Evolutionary conservation across 2,888 invertebrate species (phyloP).

Genomic region (Dermolepida albohirtum): DNA sequence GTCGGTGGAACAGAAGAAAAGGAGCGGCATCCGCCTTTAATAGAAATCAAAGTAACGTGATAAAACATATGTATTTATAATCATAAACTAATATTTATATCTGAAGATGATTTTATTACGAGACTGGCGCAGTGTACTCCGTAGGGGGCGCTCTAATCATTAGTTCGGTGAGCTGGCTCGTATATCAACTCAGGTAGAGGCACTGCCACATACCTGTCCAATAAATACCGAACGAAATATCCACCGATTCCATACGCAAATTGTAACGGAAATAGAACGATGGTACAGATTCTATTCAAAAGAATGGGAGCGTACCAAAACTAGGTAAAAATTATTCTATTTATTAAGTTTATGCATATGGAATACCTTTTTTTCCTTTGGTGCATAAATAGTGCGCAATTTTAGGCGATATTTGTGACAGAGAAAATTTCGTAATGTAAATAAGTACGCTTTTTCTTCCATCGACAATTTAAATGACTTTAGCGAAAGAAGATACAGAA

Average conservation of each 20-base stretch:
- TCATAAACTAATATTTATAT: conserved; percentile 65
- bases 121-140: conserved; percentile 55
- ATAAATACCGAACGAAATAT: conserved; percentile 35
- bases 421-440: too few species aligned
- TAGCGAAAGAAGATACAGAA: too few species aligned
- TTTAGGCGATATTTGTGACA: too few species aligned
- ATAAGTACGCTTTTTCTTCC: too few species aligned
- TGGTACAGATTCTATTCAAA: conserved; percentile 1
- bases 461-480: too few species aligned
- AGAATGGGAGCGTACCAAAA: too few species aligned
- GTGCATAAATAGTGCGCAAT: too few species aligned
- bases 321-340: too few species aligned
- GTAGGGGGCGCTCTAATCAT: conserved; percentile 61
- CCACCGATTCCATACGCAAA: conserved; percentile 23
- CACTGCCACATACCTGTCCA: conserved; percentile 34
- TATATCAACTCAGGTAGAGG: conserved; percentile 60
- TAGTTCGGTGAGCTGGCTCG: conserved; percentile 59
- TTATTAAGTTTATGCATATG: too few species aligned
- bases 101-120: conserved; percentile 65
- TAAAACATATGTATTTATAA: conserved; percentile 64
- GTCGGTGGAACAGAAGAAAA: conserved; percentile 29
- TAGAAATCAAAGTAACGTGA: conserved; percentile 55
- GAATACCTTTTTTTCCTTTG: too few species aligned
- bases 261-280: conserved; percentile 11
- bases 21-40: conserved; percentile 46